These are phyloP conservation scores for Bombus sylvicola DNA, from an alignment of 1,140 invertebrate genomes.

Conservation along the genomic window DNA sequence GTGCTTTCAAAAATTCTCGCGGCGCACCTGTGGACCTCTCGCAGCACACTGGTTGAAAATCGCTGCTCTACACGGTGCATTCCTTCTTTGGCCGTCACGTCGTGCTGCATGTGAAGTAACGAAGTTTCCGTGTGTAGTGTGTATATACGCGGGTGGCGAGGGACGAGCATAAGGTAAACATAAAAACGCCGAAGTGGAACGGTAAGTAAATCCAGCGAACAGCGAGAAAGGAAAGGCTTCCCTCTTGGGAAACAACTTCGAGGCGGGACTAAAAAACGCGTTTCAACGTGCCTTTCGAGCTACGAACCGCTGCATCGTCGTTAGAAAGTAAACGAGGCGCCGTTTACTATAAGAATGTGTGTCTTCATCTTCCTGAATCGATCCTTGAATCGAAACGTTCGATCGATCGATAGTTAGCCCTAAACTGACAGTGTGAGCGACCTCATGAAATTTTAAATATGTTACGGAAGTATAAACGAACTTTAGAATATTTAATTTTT, in stretches of 20 bases:
- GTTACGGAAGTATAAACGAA: no score
- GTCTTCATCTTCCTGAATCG: background rate
- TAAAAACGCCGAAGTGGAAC: conserved; percentile 51
- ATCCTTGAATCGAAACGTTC: background rate
- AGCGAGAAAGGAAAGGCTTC: conserved; percentile 52
- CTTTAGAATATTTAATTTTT: no score
- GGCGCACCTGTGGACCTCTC: no score
- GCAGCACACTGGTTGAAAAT: no score
- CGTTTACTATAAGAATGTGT: background rate
- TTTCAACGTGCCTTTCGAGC: conserved; percentile 38
- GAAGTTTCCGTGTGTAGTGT: conserved; percentile 12
- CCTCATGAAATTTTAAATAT: background rate
- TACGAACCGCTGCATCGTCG: conserved; percentile 20
- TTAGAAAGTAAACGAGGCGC: conserved; percentile 44
- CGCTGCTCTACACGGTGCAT: conserved; percentile 8
- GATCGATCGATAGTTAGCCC: background rate
- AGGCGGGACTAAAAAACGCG: conserved; percentile 20
- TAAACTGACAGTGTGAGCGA: background rate
- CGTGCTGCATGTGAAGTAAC: conserved; percentile 26
- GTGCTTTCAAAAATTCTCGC: no score
- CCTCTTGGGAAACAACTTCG: conserved; percentile 43
- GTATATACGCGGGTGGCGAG: conserved; percentile 14
- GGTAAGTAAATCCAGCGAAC: conserved; percentile 53
- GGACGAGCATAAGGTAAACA: conserved; percentile 49
- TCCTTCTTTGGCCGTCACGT: conserved; percentile 14